These are phyloP conservation scores for Eudemis profundana DNA, from an alignment of 2,888 invertebrate species.

Conservation along the genomic window DNA sequence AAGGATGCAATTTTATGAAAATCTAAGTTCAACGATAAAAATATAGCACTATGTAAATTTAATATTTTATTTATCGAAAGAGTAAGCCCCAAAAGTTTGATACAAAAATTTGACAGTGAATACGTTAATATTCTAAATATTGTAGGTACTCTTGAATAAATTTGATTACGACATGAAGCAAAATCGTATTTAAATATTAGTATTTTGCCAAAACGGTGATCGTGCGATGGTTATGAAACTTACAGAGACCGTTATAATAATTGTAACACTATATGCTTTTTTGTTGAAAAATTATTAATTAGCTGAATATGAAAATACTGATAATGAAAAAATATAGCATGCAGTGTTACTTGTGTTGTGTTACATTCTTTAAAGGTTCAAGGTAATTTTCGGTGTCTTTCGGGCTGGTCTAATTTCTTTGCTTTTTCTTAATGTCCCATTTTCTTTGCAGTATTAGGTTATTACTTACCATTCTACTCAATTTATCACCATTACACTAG, in stretches of 20 bases:
- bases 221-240: neutral
- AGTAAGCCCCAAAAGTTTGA: neutral
- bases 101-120: too few species aligned
- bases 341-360: neutral
- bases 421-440: slow-evolving; percentile 24
- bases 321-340: neutral
- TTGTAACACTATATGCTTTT: neutral
- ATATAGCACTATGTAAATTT: too few species aligned
- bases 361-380: neutral
- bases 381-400: slow-evolving; percentile 33
- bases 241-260: neutral
- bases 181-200: neutral
- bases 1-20: too few species aligned
- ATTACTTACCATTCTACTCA: neutral
- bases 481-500: too few species aligned
- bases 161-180: neutral
- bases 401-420: slow-evolving; percentile 29
- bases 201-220: slow-evolving; percentile 2
- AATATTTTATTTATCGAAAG: too few species aligned
- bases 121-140: too few species aligned
- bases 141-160: too few species aligned
- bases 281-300: too few species aligned
- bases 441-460: neutral
- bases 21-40: too few species aligned
- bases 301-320: too few species aligned